Conservation (phyloP, 92 coral and sea anemone species). For the Zoanthus solanderi region DNA sequence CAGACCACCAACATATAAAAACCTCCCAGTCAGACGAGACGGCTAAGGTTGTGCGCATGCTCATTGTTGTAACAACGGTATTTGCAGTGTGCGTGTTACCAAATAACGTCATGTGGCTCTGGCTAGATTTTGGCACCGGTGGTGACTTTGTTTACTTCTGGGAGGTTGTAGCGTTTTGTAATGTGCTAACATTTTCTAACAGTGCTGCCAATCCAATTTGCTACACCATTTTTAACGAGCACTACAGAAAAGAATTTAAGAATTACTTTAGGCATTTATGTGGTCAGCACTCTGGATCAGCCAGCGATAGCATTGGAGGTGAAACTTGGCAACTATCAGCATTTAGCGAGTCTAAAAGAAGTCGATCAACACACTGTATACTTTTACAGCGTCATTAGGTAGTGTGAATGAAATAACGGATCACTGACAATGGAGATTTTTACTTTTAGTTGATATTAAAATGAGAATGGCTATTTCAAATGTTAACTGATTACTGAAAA, state of each 20-base stretch:
- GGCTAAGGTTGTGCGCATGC: constrained; percentile 87
- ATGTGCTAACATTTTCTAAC: constrained; percentile 89
- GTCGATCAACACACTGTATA: neutral
- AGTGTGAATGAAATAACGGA: too few relatives aligned
- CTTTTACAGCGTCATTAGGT: neutral
- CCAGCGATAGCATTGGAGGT: neutral
- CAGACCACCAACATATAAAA: constrained; percentile 71
- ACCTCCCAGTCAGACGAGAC: constrained; percentile 81
- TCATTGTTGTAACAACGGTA: constrained; percentile 78
- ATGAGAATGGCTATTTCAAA: too few relatives aligned
- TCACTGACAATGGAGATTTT: too few relatives aligned
- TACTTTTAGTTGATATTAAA: too few relatives aligned
- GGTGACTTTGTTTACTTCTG: constrained; percentile 72
- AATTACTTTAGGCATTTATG: constrained; percentile 25
- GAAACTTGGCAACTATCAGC: constrained; percentile 12
- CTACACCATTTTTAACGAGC: constrained; percentile 83
- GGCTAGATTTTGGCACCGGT: constrained; percentile 93
- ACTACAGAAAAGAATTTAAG: constrained; percentile 79
- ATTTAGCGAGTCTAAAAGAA: neutral
- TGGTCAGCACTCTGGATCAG: neutral
- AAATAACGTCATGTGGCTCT: constrained; percentile 91
- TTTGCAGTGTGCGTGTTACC: constrained; percentile 93
- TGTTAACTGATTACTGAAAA: too few relatives aligned
- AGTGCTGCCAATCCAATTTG: constrained; percentile 97
- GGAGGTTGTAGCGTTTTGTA: constrained; percentile 91